Base-by-base conservation (phyloP, 1,140 invertebrate species). In the Protaetia brevitarsis region DNA sequence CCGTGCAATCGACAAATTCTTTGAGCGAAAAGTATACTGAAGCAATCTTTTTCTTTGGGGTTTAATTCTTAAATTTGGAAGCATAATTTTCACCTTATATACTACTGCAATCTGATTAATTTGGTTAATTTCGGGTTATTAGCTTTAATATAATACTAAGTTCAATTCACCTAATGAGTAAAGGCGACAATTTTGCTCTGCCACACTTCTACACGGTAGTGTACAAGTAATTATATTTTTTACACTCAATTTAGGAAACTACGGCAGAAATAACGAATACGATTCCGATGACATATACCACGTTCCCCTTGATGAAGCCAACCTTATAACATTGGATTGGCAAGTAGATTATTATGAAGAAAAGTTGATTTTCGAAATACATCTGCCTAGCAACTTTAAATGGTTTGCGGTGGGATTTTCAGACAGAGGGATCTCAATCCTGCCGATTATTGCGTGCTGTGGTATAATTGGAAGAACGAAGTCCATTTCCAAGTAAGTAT, bases 381-480 rank as follows among this genome's bases (percentile, higher is more conserved):
- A 86, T 68, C 79, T 79, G 63, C 69, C 77, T 3, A 72, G 74
- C 0, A 73, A 79, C 16, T 77, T 79, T 19, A 78, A 79, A 19
- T 95, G 92, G 92, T 88, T 96, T 68, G 91, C 92, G 2, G 73
- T 97, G 58, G 96, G 96, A 29, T 98, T 98, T 81, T 98, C 96
- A 0, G 88, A 96, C 75, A 88, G 93, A 69, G 96, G 96, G 83
- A 89, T 34, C 64, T 85, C 0, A 83, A 83, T 27, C 85, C 88
- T 36, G 91, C 93, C 1, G 96, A 98, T 82, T 87, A 94, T 66
- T 96, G 94, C 72, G 77, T 97, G 8, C 82, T 95, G 29, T 94
- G 90, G 89, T 82, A 82, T 2, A 86, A 91, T 74, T 86, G 85
- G 81, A 85, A 84, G 67, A 82, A 84, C 23, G 79, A 79, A 66